Percentiles rank a stretch among this genome's conserved stretches.
These are phyloP conservation scores for Luidia sarsii DNA, from an alignment of 53 echinoderm and acorn worm genomes.

Conservation along the genomic window DNA sequence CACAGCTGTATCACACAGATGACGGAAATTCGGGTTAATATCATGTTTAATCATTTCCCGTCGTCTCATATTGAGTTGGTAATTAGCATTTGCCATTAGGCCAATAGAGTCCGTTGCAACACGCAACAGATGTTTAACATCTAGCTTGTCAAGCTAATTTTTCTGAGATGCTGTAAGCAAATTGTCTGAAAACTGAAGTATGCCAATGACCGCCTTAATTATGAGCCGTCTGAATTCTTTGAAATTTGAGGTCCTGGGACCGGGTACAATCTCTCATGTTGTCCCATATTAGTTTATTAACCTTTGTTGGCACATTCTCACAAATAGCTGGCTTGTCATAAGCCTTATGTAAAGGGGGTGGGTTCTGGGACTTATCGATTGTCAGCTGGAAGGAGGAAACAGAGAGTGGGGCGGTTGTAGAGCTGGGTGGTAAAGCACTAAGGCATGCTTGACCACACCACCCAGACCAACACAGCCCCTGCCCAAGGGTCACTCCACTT, in stretches of 20 bases:
- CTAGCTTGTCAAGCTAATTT: slow-evolving; percentile 28
- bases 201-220: neutral
- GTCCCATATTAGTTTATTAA: slow-evolving; percentile 16
- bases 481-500: too few species aligned
- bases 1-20: slow-evolving; percentile 30
- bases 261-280: neutral
- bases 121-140: slow-evolving; percentile 1
- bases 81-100: slow-evolving; percentile 27
- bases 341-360: too few species aligned
- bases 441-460: too few species aligned
- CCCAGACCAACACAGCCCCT: too few species aligned
- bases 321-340: neutral
- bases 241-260: slow-evolving; percentile 5
- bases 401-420: too few species aligned
- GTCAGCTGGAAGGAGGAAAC: too few species aligned
- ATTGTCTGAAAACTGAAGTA: neutral
- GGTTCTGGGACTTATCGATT: too few species aligned
- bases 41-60: slow-evolving; percentile 36
- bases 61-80: slow-evolving; percentile 18
- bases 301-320: slow-evolving; percentile 3
- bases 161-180: slow-evolving; percentile 1
- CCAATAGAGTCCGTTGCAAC: slow-evolving; percentile 22
- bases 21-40: slow-evolving; percentile 13
- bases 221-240: slow-evolving; percentile 16
- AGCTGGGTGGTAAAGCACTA: too few species aligned